Evolutionary conservation across 2,888 invertebrate genomes (phyloP), one percentile per base, ranked within the genome.

Genomic region (Nyleta sp.): DNA sequence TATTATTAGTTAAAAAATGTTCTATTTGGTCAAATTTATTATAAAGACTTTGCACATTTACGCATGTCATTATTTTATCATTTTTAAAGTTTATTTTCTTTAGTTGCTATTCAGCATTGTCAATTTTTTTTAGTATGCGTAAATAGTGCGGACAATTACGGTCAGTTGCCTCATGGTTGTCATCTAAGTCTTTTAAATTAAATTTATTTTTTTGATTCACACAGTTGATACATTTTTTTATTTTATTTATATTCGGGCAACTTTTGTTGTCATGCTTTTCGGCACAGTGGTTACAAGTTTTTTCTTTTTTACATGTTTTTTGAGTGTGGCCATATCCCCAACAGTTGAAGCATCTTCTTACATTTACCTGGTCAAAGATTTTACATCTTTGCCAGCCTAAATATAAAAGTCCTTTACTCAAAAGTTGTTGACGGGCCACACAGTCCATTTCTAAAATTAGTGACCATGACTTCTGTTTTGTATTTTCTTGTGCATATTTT

Each of bases 1-100:
- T 50, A 24, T 65, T 65, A 18, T 65, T 40, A 15, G 59, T 57
- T 52, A 73, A 33, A 52, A 42, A 73, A 10, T 64, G 64, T 38
- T 72, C 64, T 2, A 64, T 64, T 64, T 62, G 24, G 64, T 72
- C 72, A 64, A 55, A 55, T 62, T 72, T 72, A 57, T 55, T 48
- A 31, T 22, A 48, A 55, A 72, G 31, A 48, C 72, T 57, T 48
- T 62, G 64, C 2, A 72, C 46, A 48, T 64, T 72, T 17, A 64
- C 8, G 35, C 55, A 59, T 28, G 40, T 31, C 20, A 46, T n/a
- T n/a, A n/a, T n/a, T n/a, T n/a, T n/a, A n/a, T n/a, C n/a, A n/a
- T n/a, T n/a, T n/a, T n/a, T n/a, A n/a, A n/a, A n/a, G n/a, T n/a
- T n/a, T n/a, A n/a, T n/a, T n/a, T 28, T 7, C 28, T 10, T 28